Percentiles rank a stretch among this genome's conserved stretches.
These are phyloP conservation scores for Drosophila athabasca DNA, from an alignment of 1,140 invertebrate genomes.

Conservation along the genomic window DNA sequence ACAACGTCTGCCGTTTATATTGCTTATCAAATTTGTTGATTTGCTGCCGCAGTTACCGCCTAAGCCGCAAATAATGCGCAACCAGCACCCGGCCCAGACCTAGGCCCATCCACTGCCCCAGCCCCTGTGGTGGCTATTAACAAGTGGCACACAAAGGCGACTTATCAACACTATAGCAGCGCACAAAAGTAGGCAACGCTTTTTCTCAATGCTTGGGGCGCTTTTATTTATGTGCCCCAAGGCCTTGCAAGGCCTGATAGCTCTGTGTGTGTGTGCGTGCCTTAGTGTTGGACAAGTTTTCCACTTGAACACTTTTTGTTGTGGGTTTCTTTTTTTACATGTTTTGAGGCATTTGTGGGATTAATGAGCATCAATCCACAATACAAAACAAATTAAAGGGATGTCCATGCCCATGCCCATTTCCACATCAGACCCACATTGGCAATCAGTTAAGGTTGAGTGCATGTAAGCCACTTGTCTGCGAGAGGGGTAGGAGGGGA, in stretches of 20 bases:
- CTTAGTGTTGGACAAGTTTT: slow-evolving; percentile 63
- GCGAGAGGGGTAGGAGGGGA: slow-evolving; percentile 20
- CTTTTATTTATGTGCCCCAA: slow-evolving; percentile 51
- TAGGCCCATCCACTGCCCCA: background rate
- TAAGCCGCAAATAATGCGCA: slow-evolving; percentile 78
- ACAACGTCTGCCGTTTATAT: slow-evolving; percentile 60
- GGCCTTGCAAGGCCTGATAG: slow-evolving; percentile 19
- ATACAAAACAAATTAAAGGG: slow-evolving; percentile 76
- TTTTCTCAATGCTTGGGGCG: slow-evolving; percentile 29
- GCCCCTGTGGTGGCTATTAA: slow-evolving; percentile 59
- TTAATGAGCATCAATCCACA: slow-evolving; percentile 78
- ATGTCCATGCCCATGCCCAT: background rate
- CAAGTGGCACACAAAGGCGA: slow-evolving; percentile 74
- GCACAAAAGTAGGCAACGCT: slow-evolving; percentile 66
- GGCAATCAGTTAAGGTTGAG: slow-evolving; percentile 62
- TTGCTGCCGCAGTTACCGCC: slow-evolving; percentile 65
- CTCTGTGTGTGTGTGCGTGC: slow-evolving; percentile 34
- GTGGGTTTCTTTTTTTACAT: slow-evolving; percentile 66
- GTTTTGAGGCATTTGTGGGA: slow-evolving; percentile 73
- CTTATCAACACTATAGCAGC: slow-evolving; percentile 75
- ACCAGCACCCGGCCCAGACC: slow-evolving; percentile 4
- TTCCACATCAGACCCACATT: slow-evolving; percentile 41
- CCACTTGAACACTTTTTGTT: slow-evolving; percentile 79
- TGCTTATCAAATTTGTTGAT: slow-evolving; percentile 82
- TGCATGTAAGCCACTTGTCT: slow-evolving; percentile 78